These are phyloP conservation scores for Cephalopholis sonnerati DNA, from an alignment of 2,113 vertebrate species.

Conservation along the genomic window DNA sequence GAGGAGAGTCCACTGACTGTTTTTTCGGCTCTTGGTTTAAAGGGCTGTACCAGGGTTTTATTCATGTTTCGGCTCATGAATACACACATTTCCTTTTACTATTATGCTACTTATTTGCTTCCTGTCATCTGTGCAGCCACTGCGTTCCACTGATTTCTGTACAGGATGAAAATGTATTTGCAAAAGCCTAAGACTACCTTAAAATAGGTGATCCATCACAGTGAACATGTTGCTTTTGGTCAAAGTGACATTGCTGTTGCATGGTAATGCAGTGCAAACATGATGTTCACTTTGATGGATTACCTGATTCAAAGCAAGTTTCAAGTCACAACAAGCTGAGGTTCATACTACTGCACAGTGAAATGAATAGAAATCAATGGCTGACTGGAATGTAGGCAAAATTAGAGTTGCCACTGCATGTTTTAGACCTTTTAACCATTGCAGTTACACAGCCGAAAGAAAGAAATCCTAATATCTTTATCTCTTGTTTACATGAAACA, in stretches of 20 bases:
- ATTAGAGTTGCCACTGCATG: background rate
- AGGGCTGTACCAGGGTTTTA: background rate
- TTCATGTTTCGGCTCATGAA: background rate
- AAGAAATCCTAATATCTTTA: background rate
- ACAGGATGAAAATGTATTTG: conserved; percentile 12
- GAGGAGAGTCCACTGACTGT: background rate
- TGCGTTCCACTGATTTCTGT: conserved; percentile 14
- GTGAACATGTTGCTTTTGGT: conserved; percentile 37
- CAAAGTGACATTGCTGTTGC: conserved; percentile 21
- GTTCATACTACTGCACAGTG: background rate
- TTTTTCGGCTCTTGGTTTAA: background rate
- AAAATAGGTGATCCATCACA: conserved; percentile 42
- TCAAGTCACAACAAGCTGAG: background rate
- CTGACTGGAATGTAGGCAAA: background rate
- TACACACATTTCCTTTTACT: background rate
- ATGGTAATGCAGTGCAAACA: conserved; percentile 7
- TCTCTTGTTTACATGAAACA: background rate
- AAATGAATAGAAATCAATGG: conserved; percentile 1
- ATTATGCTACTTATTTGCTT: background rate
- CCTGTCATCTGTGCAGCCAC: background rate
- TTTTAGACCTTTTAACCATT: background rate
- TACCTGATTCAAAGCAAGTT: conserved; percentile 15
- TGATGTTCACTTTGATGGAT: conserved; percentile 45
- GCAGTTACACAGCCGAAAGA: background rate
- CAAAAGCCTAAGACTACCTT: conserved; percentile 23